Evolutionary conservation across 2,113 vertebrate species (phyloP), one percentile per base, ranked within the genome.

Genomic region (Sarotherodon lohbergeri): DNA sequence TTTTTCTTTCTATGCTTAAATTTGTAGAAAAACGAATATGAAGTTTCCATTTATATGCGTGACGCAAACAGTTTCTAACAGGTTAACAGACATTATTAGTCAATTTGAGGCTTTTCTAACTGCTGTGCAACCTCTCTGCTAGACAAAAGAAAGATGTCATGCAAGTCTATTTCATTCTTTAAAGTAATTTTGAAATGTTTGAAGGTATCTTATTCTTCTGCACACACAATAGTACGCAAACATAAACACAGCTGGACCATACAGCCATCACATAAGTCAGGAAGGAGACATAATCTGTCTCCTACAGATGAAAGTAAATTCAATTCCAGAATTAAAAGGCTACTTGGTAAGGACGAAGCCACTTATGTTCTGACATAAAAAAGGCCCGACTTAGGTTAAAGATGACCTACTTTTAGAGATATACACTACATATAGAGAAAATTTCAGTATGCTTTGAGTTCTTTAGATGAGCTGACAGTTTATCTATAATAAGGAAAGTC

Each of bases 261-360:
- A 32, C 0, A 4, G 0, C 27, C 4, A n/a, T 52, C 27, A 32
- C 11, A 3, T n/a, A 50, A 29, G 41, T 29, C 5, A 29, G 71
- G 6, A 76, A 29, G 43, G 14, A 50, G 27, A 78, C 10, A 50
- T n/a, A 50, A 3, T 50, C 24, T 32, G 41, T 48, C 41, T 27
- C 39, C 29, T 29, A 76, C 41, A 76, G 14, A 17, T 48, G 43
- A 78, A 78, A 32, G 27, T 32, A 50, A 29, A 78, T 50, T 78
- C 6, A 29, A 78, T 50, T 78, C 6, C 3, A 50, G 0, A 2
- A 3, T 7, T 57, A 13, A 27, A 57, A 76, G 2, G 43, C 24
- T 48, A 27, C 68, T 48, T 9, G 1, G 13, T 46, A 76, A 4
- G 22, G 68, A 50, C 0, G 9, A 76, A 50, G 16, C 27, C 71